phyloP scores from a whole-genome alignment of 2,113 vertebrate species.

The Merops nubicus region DNA sequence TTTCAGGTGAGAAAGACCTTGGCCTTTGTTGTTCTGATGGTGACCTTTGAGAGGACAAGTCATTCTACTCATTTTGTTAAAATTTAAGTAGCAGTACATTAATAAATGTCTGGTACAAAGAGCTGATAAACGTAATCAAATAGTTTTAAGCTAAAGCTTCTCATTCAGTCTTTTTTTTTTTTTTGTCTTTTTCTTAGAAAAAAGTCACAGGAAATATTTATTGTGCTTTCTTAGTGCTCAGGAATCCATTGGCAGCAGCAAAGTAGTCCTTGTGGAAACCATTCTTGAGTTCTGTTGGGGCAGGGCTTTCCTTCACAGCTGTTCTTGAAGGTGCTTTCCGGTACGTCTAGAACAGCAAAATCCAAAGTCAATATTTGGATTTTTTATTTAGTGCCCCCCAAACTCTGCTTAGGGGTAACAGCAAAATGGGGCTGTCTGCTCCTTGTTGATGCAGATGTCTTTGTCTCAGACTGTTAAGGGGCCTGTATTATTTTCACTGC shows the following conservation, averaged over 20 bases:
- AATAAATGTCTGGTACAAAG: conserved; percentile 67
- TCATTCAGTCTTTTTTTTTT: conserved; percentile 61
- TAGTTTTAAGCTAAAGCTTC: conserved; percentile 64
- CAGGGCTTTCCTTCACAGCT: conserved; percentile 6
- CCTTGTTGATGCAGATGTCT: background rate
- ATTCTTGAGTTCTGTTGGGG: conserved; percentile 72
- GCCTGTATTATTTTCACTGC: background rate
- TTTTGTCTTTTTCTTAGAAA: background rate
- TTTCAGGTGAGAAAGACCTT: background rate
- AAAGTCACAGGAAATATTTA: conserved; percentile 44
- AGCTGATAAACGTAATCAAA: conserved; percentile 57
- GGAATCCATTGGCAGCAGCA: conserved; percentile 70
- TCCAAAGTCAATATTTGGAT: background rate
- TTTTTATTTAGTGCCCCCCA: background rate
- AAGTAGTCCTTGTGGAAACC: conserved; percentile 80
- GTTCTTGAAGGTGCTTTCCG: conserved; percentile 72
- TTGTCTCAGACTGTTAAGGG: background rate
- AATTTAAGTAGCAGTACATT: conserved; percentile 61
- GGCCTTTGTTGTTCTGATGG: background rate
- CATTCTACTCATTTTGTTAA: conserved; percentile 52
- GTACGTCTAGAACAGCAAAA: conserved; percentile 78
- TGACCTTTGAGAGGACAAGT: conserved; percentile 41
- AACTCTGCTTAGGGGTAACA: background rate
- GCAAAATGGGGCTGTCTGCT: background rate
- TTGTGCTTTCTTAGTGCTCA: conserved; percentile 77